Evolutionary conservation across 2,113 vertebrate species (phyloP).

Genomic region (Leptodactylus fuscus): DNA sequence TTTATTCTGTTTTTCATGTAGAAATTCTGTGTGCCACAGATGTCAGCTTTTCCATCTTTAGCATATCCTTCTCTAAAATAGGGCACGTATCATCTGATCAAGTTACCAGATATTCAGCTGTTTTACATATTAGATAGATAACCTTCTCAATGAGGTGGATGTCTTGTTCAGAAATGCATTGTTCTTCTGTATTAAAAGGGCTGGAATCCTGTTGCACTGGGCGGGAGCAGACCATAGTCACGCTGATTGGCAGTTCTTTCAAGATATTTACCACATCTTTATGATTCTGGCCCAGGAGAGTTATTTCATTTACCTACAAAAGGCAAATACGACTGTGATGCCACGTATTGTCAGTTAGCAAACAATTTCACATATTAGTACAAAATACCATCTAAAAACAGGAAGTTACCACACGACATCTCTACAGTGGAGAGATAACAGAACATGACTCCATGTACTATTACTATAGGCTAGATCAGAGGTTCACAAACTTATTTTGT

Average conservation of each 20-base stretch:
- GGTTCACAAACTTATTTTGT: too few species aligned
- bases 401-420: too few species aligned
- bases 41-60: too few species aligned
- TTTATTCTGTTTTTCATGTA: too few species aligned
- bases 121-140: conserved; percentile 14
- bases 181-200: conserved; percentile 70
- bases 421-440: too few species aligned
- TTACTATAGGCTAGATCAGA: too few species aligned
- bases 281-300: conserved; percentile 90
- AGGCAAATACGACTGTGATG: background rate
- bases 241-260: conserved; percentile 89
- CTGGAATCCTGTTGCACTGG: conserved; percentile 70
- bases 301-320: conserved; percentile 88
- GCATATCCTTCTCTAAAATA: too few species aligned
- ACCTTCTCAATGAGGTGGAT: conserved; percentile 76
- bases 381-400: background rate
- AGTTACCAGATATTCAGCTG: too few species aligned
- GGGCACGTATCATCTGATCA: too few species aligned
- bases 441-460: too few species aligned
- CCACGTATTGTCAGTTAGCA: background rate
- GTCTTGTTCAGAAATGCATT: conserved; percentile 65
- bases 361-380: background rate
- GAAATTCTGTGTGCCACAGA: too few species aligned
- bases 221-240: conserved; percentile 90
- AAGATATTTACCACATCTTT: conserved; percentile 92